Conservation (phyloP, 2,113 vertebrate genomes). For the Murina feae region DNA sequence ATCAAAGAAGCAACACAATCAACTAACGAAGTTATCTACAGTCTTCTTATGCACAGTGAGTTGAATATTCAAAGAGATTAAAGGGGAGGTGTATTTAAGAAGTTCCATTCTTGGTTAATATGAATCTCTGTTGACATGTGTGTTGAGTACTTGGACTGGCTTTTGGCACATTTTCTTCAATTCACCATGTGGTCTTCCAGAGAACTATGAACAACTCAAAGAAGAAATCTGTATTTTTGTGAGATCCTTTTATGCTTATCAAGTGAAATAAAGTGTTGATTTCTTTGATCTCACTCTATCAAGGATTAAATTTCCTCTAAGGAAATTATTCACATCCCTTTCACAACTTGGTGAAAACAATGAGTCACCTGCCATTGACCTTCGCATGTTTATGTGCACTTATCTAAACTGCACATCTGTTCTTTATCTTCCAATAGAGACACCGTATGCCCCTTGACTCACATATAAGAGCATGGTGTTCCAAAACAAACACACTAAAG, state of each 20-base stretch:
- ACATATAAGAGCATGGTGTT: conserved; percentile 50
- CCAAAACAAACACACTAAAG: conserved; percentile 70
- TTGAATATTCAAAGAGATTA: background rate
- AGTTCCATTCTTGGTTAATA: background rate
- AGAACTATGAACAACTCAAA: conserved; percentile 29
- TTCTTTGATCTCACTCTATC: conserved; percentile 48
- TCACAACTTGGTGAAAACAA: conserved; percentile 24
- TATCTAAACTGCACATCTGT: conserved; percentile 72
- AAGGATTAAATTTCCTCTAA: conserved; percentile 62
- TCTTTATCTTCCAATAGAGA: conserved; percentile 67
- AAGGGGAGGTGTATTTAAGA: background rate
- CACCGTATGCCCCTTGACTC: conserved; percentile 67
- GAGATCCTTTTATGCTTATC: conserved; percentile 42
- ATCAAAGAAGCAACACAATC: background rate
- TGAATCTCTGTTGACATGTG: background rate
- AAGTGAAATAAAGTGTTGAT: conserved; percentile 57
- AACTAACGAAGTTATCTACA: background rate
- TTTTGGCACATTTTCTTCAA: conserved; percentile 28
- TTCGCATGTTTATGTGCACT: conserved; percentile 57
- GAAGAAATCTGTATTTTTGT: background rate
- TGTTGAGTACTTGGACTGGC: background rate
- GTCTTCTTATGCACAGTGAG: background rate
- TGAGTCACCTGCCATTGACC: conserved; percentile 63
- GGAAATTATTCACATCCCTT: conserved; percentile 63
- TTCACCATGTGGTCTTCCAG: background rate